Evolutionary conservation across 1,140 invertebrate species (phyloP), one percentile per base, ranked within the genome.

Genomic region (Holotrichia oblita): DNA sequence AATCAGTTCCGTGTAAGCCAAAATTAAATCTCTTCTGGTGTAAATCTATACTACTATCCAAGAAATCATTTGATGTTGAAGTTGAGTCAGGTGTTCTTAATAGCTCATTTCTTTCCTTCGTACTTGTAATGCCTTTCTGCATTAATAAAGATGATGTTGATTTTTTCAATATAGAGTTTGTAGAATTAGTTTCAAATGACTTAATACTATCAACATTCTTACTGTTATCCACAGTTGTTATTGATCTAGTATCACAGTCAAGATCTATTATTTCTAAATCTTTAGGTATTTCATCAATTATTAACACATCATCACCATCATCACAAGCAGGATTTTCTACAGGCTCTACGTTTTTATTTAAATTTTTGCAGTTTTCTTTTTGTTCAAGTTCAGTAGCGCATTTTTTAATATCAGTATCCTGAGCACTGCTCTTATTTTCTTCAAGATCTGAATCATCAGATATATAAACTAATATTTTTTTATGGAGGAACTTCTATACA

Each of bases 1-100:
- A 84, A 79, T 85, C 84, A 40, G 79, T 77, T n/a, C 81, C 84
- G 17, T 84, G 83, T 55, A 84, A 48, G 77, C 80, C 81, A 48
- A 85, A 84, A 76, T 85, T 84, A 76, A 84, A 84, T 10, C 79
- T 81, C 12, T 44, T 42, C 4, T 79, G 41, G 64, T 79, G 75
- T 73, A 77, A 41, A 7, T 80, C 81, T 42, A 79, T 55, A 12
- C 44, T 27, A 40, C 22, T 79, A 17, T 78, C 80, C 20, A 84
- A 55, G 44, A 85, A 84, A 81, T 85, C 84, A 79, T 84, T 83
- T 59, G 78, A 73, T 48, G 81, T 59, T 59, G 42, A 22, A 20
- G 64, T 55, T n/a, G 82, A 81, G 42, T 81, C 82, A 3, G 81
- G 80, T 12, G 78, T 81, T 14, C 27, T 27, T 72, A 78, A 44